phyloP scores from a whole-genome alignment of 2,888 invertebrate genomes.

The Zeuzera pyrina region DNA sequence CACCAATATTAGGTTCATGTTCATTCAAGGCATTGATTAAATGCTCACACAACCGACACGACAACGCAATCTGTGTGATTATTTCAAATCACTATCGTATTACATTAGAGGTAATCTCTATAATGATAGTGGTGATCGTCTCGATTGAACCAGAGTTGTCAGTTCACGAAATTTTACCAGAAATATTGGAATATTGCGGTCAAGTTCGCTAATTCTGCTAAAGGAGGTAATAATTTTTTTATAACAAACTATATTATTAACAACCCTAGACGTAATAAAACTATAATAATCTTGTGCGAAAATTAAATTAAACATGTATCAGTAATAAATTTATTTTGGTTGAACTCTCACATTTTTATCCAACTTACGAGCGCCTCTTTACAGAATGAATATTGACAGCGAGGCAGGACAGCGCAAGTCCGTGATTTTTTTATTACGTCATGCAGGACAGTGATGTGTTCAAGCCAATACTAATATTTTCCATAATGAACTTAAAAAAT shows the following conservation, averaged over 20 bases:
- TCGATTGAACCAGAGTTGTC: conserved; percentile 35
- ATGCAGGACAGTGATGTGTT: conserved; percentile 25
- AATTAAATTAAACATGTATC: no score
- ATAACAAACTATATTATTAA: not conserved
- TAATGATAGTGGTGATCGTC: conserved; percentile 49
- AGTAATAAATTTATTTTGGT: no score
- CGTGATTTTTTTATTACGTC: conserved; percentile 34
- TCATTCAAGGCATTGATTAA: conserved; percentile 44
- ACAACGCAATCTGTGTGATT: conserved; percentile 59
- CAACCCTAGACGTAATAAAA: not conserved
- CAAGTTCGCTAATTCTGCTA: not conserved
- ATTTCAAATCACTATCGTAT: conserved; percentile 68
- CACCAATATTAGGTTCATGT: not conserved
- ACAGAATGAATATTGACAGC: conserved; percentile 43
- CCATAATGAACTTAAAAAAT: no score
- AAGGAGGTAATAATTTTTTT: not conserved
- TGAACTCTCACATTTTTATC: conserved; percentile 29
- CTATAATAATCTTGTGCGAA: not conserved
- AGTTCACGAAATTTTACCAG: conserved; percentile 23
- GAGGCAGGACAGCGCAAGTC: conserved; percentile 38
- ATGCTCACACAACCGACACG: conserved; percentile 38
- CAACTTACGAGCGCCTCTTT: conserved; percentile 26
- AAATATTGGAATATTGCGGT: conserved; percentile 4
- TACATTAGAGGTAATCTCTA: conserved; percentile 66
- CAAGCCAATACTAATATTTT: no score